Conservation (phyloP, 2,113 vertebrate genomes). For the Nothobranchius furzeri region DNA sequence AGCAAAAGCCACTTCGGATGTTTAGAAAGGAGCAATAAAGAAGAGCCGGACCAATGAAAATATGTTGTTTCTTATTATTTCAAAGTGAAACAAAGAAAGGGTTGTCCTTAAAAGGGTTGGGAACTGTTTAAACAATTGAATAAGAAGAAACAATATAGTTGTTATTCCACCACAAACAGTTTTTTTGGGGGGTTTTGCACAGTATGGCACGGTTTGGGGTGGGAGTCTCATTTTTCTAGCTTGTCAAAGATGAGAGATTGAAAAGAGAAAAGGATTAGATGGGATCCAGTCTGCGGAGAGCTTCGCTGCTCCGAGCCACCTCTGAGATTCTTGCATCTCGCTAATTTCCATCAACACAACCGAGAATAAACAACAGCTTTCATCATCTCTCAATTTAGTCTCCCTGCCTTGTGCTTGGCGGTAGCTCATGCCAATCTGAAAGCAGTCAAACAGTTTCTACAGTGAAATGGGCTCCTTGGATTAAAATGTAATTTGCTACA, state of each 20-base stretch:
- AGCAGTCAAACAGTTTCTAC: slow-evolving; percentile 64
- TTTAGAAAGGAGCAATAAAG: slow-evolving; percentile 49
- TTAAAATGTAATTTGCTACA: slow-evolving; percentile 73
- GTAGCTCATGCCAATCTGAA: slow-evolving; percentile 56
- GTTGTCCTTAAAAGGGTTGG: slow-evolving; percentile 25
- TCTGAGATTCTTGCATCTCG: slow-evolving; percentile 41
- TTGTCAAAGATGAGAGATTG: slow-evolving; percentile 43
- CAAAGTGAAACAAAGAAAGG: slow-evolving; percentile 34
- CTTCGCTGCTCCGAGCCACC: slow-evolving; percentile 29
- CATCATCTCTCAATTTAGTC: slow-evolving; percentile 51
- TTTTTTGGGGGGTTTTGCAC: slow-evolving; percentile 6
- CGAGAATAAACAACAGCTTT: slow-evolving; percentile 48
- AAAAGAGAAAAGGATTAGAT: slow-evolving; percentile 21
- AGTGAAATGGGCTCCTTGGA: slow-evolving; percentile 64
- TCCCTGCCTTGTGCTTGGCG: slow-evolving; percentile 26
- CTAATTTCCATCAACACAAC: slow-evolving; percentile 59
- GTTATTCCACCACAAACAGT: slow-evolving; percentile 8
- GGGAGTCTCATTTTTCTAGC: slow-evolving; percentile 23
- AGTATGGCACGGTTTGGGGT: neutral
- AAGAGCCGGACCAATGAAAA: slow-evolving; percentile 51
- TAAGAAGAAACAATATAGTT: neutral
- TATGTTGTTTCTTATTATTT: slow-evolving; percentile 9
- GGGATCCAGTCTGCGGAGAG: slow-evolving; percentile 32
- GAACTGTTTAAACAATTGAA: neutral
- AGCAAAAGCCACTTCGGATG: slow-evolving; percentile 49